These are phyloP conservation scores for Agriopis marginaria DNA, from an alignment of 2,888 invertebrate species.

Conservation along the genomic window DNA sequence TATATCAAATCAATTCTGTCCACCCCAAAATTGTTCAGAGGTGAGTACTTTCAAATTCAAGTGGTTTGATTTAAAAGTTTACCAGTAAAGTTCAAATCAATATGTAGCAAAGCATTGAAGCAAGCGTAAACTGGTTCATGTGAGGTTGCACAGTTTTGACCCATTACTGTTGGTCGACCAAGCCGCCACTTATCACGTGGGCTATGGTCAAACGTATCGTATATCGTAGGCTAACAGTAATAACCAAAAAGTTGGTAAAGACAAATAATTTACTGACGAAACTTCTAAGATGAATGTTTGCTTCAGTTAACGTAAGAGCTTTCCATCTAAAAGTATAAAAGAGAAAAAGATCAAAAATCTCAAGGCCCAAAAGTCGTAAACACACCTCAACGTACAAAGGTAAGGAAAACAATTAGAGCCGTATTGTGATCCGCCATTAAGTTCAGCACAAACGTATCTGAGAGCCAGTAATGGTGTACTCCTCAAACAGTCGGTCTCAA, in stretches of 20 bases:
- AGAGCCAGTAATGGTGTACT: constrained; percentile 77
- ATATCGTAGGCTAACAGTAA: too few relatives aligned
- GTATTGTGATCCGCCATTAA: constrained; percentile 80
- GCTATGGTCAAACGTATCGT: too few relatives aligned
- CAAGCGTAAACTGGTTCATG: too few relatives aligned
- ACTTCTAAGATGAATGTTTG: neutral
- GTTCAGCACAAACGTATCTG: constrained; percentile 81
- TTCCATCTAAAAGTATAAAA: neutral
- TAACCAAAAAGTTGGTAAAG: neutral
- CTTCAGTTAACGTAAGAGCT: neutral
- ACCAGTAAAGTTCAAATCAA: too few relatives aligned
- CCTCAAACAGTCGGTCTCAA: constrained; percentile 83
- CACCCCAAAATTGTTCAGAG: too few relatives aligned
- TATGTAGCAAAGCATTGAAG: too few relatives aligned
- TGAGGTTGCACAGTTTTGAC: too few relatives aligned
- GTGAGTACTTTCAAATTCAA: too few relatives aligned
- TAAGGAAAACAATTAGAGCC: constrained; percentile 82
- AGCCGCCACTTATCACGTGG: too few relatives aligned
- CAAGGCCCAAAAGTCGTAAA: constrained; percentile 46
- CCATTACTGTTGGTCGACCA: too few relatives aligned
- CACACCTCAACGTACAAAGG: constrained; percentile 69
- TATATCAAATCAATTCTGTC: too few relatives aligned
- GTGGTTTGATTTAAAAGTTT: too few relatives aligned
- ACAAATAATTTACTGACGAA: neutral
- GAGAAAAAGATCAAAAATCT: constrained; percentile 17